Evolutionary conservation across 2,888 invertebrate species (phyloP), one percentile per base, ranked within the genome.

Genomic region (Rhogogaster chlorosoma): DNA sequence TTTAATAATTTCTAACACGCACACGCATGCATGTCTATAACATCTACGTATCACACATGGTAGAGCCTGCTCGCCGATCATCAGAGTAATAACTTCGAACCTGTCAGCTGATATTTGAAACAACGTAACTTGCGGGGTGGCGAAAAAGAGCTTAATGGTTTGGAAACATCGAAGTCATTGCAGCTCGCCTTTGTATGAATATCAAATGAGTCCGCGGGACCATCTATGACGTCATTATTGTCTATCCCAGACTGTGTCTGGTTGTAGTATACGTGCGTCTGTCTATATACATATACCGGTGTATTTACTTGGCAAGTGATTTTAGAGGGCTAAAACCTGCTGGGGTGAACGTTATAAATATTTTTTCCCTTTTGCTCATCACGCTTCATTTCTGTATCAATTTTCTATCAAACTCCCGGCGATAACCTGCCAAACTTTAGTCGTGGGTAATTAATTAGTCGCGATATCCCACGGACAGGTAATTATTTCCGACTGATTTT

Each of bases 91-190:
- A 89, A 91, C 92, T 92, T 91, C 89, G 89, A 89, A 91, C 89
- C 90, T 92, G 93, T 93, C 93, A 89, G 90, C 87, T 86, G 89
- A 87, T 87, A 88, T 93, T 91, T 91, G 86, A 84, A 90, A 87
- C 89, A 87, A 91, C 92, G 93, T 93, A 90, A 89, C 88, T 93
- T 90, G 89, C 88, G 89, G 88, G 88, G 85, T 87, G 87, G 87
- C 83, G 86, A 61, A 73, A n/a, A 42, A 87, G 87, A 84, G 89
- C 87, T 93, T 93, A 93, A 93, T 93, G 93, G 93, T 88, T 90
- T 85, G 93, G 93, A 93, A 93, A 89, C 91, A 93, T 92, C 92
- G 90, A 90, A 92, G 91, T 92, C 93, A 92, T 92, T 70, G 83
- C 83, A 67, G 22, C 80, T 91, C 88, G 87, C 88, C 78, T 36